Conservation (phyloP, 2,113 vertebrate species). For the Rousettus leschenaultii region DNA sequence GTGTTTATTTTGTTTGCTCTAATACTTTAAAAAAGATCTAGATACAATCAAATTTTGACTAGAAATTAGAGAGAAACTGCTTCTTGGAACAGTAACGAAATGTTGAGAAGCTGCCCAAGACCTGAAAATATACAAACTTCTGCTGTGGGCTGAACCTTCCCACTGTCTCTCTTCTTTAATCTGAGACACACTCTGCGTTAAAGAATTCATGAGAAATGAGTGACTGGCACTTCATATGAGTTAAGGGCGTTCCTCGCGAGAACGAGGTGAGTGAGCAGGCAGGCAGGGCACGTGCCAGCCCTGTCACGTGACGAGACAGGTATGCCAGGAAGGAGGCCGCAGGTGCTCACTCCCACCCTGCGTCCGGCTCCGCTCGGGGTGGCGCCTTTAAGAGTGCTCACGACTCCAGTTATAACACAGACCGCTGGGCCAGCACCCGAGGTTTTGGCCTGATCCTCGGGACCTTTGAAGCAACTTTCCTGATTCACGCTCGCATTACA, state of each 20-base stretch:
- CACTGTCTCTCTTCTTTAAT: background rate
- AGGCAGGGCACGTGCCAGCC: background rate
- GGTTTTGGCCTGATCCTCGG: background rate
- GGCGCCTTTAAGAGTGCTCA: background rate
- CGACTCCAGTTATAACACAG: background rate
- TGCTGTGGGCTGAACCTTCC: background rate
- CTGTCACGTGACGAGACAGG: too few species aligned
- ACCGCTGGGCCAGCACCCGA: background rate
- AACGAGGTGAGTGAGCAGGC: background rate
- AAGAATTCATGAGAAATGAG: background rate
- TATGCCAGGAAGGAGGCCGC: too few species aligned
- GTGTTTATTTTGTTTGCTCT: background rate
- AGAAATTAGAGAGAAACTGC: constrained; percentile 20
- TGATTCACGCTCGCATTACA: background rate
- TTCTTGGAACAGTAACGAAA: constrained; percentile 26
- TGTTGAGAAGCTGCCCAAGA: background rate
- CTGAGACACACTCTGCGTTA: background rate
- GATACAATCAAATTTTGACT: background rate
- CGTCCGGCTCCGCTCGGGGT: too few species aligned
- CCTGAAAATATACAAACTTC: background rate
- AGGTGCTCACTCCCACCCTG: too few species aligned
- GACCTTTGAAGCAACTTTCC: background rate
- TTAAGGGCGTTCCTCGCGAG: background rate
- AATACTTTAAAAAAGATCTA: constrained; percentile 4
- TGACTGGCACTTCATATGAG: background rate